phyloP scores from a whole-genome alignment of 1,140 invertebrate genomes.

The Apis dorsata region DNA sequence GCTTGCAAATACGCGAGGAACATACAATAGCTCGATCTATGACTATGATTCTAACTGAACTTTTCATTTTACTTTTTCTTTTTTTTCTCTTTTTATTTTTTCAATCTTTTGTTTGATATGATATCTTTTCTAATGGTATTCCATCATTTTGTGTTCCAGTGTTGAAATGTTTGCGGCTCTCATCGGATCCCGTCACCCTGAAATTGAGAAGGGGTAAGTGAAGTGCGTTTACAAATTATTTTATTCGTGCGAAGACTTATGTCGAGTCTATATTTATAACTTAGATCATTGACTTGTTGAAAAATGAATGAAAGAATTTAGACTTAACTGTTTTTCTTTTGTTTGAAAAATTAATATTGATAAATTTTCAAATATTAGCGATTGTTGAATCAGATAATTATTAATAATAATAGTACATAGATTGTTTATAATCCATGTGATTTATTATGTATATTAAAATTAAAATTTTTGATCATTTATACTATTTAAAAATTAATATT shows the following conservation, averaged over 20 bases:
- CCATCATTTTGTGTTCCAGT: slow-evolving; percentile 85
- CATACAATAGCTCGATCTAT: background rate
- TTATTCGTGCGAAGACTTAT: slow-evolving; percentile 38
- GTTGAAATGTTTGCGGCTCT: slow-evolving; percentile 93
- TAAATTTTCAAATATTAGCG: no score
- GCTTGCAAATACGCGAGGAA: background rate
- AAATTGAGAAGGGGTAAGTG: slow-evolving; percentile 92
- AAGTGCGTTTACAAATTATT: slow-evolving; percentile 37
- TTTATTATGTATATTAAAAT: no score
- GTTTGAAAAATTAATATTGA: no score
- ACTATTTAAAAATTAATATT: no score
- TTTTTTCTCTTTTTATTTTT: background rate
- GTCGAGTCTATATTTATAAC: background rate
- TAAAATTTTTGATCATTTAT: no score
- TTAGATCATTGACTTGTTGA: background rate
- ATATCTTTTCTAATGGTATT: slow-evolving; percentile 12
- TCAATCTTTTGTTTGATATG: background rate
- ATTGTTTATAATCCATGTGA: no score
- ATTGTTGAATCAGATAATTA: no score
- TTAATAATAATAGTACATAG: no score
- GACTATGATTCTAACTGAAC: no score
- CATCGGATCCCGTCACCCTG: slow-evolving; percentile 91
- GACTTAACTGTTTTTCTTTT: background rate
- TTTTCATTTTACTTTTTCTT: background rate
- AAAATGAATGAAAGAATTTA: background rate